These are phyloP conservation scores for Heliconius hortense DNA, from an alignment of 2,888 invertebrate genomes.

Conservation along the genomic window DNA sequence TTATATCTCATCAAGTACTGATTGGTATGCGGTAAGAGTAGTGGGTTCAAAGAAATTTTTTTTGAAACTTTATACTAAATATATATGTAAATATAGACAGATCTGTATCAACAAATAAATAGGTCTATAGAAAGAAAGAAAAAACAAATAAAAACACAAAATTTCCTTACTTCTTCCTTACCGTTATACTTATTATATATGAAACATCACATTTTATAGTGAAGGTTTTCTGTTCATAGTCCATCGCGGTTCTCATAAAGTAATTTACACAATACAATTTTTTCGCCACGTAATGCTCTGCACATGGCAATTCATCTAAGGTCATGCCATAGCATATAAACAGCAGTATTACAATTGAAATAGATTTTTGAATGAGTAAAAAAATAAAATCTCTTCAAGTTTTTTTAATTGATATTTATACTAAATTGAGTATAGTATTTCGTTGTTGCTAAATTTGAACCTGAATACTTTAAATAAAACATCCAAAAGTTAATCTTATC, in stretches of 20 bases:
- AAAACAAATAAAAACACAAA: background rate
- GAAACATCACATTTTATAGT: background rate
- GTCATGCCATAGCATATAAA: slow-evolving; percentile 6
- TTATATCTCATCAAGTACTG: too few relatives aligned
- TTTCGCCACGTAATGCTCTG: slow-evolving; percentile 27
- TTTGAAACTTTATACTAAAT: background rate
- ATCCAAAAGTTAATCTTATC: too few relatives aligned
- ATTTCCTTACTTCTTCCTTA: background rate
- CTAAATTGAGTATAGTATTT: too few relatives aligned
- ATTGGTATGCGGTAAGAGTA: too few relatives aligned
- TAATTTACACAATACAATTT: slow-evolving; percentile 29
- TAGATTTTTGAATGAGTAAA: background rate
- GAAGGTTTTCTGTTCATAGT: slow-evolving; percentile 18
- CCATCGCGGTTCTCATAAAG: slow-evolving; percentile 23
- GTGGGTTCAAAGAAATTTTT: background rate
- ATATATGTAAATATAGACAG: too few relatives aligned
- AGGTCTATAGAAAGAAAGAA: background rate
- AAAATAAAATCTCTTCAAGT: background rate
- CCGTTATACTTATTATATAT: background rate
- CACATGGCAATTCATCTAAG: slow-evolving; percentile 29
- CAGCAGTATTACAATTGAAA: background rate
- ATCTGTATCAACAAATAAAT: too few relatives aligned
- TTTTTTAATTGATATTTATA: too few relatives aligned
- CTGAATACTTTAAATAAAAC: too few relatives aligned
- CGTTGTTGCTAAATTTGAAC: too few relatives aligned